Conservation (phyloP, 2,113 vertebrate genomes). For the Lagopus muta region DNA sequence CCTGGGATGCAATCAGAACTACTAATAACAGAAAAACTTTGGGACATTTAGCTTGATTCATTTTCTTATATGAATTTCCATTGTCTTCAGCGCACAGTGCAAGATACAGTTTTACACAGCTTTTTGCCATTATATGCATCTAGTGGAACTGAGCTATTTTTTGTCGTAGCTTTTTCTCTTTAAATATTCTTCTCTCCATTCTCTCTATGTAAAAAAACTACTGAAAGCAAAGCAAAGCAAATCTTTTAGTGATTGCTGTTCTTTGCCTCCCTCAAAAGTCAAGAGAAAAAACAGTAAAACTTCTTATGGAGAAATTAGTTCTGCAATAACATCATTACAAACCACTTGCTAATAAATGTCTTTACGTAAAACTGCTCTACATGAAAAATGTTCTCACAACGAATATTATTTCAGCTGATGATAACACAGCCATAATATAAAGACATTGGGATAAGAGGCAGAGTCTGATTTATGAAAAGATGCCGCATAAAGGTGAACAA, state of each 20-base stretch:
- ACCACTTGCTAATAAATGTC: constrained; percentile 2
- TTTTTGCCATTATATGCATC: neutral
- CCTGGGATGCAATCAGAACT: neutral
- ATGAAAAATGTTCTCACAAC: constrained; percentile 47
- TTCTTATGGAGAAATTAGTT: constrained; percentile 16
- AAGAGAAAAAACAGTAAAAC: neutral
- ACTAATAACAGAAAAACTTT: neutral
- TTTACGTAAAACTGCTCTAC: constrained; percentile 42
- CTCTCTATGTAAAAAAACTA: neutral
- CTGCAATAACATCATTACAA: constrained; percentile 45
- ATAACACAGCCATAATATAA: constrained; percentile 48
- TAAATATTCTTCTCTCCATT: neutral
- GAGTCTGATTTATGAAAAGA: constrained; percentile 55
- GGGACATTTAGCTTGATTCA: neutral
- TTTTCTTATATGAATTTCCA: neutral
- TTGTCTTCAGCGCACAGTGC: neutral
- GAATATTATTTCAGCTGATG: constrained; percentile 31
- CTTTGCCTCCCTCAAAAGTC: constrained; percentile 12
- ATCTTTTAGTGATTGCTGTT: neutral
- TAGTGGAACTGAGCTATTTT: neutral
- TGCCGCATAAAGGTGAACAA: neutral
- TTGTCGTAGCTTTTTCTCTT: neutral
- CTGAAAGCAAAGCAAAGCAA: neutral
- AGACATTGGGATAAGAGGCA: constrained; percentile 9
- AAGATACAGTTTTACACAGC: neutral